phyloP scores from a whole-genome alignment of 2,888 invertebrate species.

The Lithophane ornitopus region DNA sequence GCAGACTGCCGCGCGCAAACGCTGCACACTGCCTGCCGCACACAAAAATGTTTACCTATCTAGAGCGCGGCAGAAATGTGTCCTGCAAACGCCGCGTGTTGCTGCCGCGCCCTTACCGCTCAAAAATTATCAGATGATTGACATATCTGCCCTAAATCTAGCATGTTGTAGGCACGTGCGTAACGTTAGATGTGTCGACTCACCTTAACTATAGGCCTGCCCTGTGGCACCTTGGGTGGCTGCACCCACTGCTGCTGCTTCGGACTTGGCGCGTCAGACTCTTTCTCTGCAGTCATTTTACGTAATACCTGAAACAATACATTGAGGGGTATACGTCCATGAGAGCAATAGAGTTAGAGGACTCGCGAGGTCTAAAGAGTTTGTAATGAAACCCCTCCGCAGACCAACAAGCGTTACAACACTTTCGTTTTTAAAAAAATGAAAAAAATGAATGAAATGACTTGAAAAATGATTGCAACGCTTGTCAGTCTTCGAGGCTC shows the following conservation, averaged over 20 bases:
- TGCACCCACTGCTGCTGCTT: slow-evolving; percentile 84
- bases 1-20: no score
- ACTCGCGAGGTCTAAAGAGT: not conserved
- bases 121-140: not conserved
- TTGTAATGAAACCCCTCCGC: not conserved
- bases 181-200: not conserved
- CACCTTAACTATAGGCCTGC: slow-evolving; percentile 89
- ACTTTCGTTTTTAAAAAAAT: no score
- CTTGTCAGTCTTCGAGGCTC: no score
- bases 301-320: slow-evolving; percentile 91
- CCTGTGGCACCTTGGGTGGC: slow-evolving; percentile 85
- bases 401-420: not conserved
- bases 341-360: not conserved
- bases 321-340: not conserved
- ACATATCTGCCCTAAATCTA: not conserved
- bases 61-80: no score
- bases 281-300: slow-evolving; percentile 98
- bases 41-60: no score
- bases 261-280: slow-evolving; percentile 90
- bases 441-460: no score
- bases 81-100: no score
- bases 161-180: not conserved
- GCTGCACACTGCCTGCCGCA: no score
- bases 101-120: no score
- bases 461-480: no score